Evolutionary conservation across 2,113 vertebrate genomes (phyloP).

Genomic region (Gobiocypris rarus): DNA sequence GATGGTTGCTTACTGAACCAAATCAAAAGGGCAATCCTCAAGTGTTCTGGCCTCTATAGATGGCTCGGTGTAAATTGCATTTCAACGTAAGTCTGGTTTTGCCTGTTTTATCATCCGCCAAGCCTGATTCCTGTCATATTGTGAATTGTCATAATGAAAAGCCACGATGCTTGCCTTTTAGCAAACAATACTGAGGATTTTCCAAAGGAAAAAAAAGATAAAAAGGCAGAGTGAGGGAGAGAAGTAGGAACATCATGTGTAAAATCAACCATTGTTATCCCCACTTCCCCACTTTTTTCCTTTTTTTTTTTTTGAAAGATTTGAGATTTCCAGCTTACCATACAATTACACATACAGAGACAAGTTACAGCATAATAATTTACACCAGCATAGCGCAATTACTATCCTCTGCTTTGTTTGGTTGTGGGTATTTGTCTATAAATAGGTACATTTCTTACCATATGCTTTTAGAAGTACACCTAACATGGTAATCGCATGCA

Average conservation of each 20-base stretch:
- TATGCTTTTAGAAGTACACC: not conserved
- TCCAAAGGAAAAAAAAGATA: not conserved
- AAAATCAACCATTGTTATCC: too few relatives aligned
- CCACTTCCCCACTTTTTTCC: too few relatives aligned
- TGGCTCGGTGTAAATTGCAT: not conserved
- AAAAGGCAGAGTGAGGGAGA: not conserved
- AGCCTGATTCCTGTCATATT: not conserved
- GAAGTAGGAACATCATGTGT: too few relatives aligned
- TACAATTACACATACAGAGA: not conserved
- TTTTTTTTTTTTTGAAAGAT: too few relatives aligned
- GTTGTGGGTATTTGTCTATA: not conserved
- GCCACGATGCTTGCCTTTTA: not conserved
- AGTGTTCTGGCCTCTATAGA: not conserved
- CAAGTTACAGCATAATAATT: conserved; percentile 4
- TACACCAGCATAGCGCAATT: not conserved
- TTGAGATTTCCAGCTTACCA: too few relatives aligned
- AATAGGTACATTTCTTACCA: not conserved
- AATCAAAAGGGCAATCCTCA: not conserved
- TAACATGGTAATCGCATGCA: not conserved
- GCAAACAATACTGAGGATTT: not conserved
- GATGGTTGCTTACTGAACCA: not conserved
- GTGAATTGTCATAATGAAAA: not conserved
- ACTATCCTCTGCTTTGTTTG: not conserved
- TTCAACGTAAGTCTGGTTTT: not conserved
- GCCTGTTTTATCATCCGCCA: not conserved